These are phyloP conservation scores for Macquaria australasica DNA, from an alignment of 2,113 vertebrate species.

Conservation along the genomic window DNA sequence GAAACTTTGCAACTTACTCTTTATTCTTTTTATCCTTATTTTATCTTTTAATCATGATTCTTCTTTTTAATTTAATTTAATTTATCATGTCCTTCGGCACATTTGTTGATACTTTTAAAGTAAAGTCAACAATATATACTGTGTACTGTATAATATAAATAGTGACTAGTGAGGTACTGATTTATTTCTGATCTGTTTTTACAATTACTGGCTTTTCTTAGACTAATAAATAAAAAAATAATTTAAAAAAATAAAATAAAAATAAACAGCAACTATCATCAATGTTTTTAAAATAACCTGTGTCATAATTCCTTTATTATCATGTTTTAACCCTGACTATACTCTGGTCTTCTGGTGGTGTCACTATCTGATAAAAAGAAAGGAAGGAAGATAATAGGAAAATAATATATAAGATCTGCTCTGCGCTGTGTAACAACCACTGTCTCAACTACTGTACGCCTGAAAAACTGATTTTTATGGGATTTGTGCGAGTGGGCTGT, in stretches of 20 bases:
- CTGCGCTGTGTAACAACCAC: conserved; percentile 1
- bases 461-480: conserved; percentile 17
- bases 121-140: no score
- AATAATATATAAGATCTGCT: conserved; percentile 17
- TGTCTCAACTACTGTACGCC: conserved; percentile 3
- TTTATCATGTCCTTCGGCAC: background rate
- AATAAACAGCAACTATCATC: background rate
- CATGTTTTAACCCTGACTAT: background rate
- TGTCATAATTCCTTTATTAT: background rate
- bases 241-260: no score
- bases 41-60: background rate
- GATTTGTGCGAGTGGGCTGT: conserved; percentile 28
- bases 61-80: background rate
- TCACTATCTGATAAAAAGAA: background rate
- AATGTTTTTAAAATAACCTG: background rate
- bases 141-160: no score
- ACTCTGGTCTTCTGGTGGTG: background rate
- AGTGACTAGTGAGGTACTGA: no score
- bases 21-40: background rate
- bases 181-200: background rate
- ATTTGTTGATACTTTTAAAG: background rate
- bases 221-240: no score
- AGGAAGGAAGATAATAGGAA: background rate
- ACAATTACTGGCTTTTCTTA: background rate
- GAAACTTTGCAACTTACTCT: background rate